Percentiles rank a stretch among this genome's conserved stretches.
These are phyloP conservation scores for Nomada lathburiana DNA, from an alignment of 2,888 invertebrate genomes.

Conservation along the genomic window DNA sequence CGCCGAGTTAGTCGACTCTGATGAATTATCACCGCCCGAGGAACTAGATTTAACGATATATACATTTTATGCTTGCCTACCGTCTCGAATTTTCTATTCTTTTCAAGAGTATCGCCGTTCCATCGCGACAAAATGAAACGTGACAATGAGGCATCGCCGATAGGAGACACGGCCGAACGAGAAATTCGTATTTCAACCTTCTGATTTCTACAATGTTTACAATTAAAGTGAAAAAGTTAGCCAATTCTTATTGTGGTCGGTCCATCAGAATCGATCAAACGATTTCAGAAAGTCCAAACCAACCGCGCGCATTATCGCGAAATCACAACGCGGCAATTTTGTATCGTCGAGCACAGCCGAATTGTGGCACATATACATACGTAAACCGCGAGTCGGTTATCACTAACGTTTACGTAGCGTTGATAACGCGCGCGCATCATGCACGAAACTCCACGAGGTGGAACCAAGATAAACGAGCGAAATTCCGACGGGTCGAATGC, in stretches of 20 bases:
- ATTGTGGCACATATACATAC: constrained; percentile 20
- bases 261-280: constrained; percentile 22
- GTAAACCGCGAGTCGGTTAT: constrained; percentile 30
- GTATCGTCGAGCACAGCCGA: constrained; percentile 42
- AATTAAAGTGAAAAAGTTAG: no score
- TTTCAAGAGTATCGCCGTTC: constrained; percentile 39
- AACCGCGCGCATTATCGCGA: constrained; percentile 13
- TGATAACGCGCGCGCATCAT: constrained; percentile 45
- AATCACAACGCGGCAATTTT: constrained; percentile 29
- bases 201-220: not conserved
- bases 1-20: constrained; percentile 69
- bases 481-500: constrained; percentile 34
- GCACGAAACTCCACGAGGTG: constrained; percentile 46
- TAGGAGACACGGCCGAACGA: not conserved
- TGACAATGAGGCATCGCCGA: constrained; percentile 57
- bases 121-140: constrained; percentile 37
- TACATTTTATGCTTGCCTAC: constrained; percentile 54
- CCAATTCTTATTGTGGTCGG: not conserved
- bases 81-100: constrained; percentile 38
- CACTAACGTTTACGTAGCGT: constrained; percentile 45
- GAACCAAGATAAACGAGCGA: constrained; percentile 51
- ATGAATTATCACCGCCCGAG: constrained; percentile 73
- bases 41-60: constrained; percentile 54
- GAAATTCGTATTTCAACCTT: not conserved
- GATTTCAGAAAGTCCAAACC: constrained; percentile 1